Base-by-base conservation (phyloP, 2,888 invertebrate species). In the Andrena flavipes region DNA sequence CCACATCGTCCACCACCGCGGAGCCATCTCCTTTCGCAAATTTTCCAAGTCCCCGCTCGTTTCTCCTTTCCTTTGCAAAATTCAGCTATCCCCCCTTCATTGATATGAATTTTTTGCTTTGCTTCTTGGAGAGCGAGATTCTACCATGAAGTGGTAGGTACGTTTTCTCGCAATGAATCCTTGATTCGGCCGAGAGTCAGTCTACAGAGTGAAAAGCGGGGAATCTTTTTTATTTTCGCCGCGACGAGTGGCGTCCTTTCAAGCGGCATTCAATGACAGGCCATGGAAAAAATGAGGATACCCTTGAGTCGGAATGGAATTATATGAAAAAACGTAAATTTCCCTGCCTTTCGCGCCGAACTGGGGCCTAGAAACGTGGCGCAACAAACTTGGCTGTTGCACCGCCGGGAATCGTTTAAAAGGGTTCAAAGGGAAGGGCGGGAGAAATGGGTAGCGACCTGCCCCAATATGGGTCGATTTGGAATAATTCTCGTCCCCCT, bases 381-480 rank as follows among this genome's bases (percentile, higher is more conserved):
- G 42, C n/a, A 48, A 51, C 30, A 56, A 56, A 56, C 2, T 60
- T 42, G 29, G 62, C 63, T 54, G 35, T 42, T n/a, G 10, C 26
- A 20, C 30, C 30, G 23, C 2, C 16, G 26, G 16, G 23, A 26
- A 7, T 29, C 33, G 63, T 20, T 59, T 42, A 29, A 60, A 67
- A 33, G 60, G 67, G 65, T 8, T 29, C 33, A 42, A 35, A 7
- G 23, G 49, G 8, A 20, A 56, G 23, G n/a, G 6, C 4, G 6
- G 59, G 20, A 48, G 23, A 26, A 7, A 49, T 4, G 35, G 63
- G 64, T 20, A 54, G 42, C 35, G 56, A 68, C 80, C 72, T 76
- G 62, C 49, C 76, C 68, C 72, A 64, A 71, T 23, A 51, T 49
- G 35, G 59, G 49, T 54, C 62, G 26, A 62, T 80, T 74, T 77